phyloP scores from a whole-genome alignment of 2,888 invertebrate genomes.

The Petrolisthes cinctipes region DNA sequence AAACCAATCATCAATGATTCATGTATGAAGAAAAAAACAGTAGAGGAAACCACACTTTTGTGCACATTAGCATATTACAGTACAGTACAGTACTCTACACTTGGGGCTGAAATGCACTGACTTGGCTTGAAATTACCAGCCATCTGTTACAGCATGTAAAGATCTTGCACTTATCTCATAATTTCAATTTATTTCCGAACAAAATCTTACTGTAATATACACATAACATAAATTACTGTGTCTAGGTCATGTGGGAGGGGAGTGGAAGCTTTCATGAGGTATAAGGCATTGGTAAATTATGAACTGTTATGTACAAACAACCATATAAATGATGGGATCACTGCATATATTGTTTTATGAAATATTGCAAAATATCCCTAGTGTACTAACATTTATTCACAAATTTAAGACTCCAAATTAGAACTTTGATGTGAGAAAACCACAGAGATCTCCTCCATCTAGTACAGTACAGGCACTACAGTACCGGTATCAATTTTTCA shows the following conservation, averaged over 20 bases:
- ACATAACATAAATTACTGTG: background rate
- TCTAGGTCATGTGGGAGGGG: background rate
- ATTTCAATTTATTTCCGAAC: background rate
- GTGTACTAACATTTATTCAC: too few relatives aligned
- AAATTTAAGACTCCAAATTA: too few relatives aligned
- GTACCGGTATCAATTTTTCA: too few relatives aligned
- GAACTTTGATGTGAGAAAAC: too few relatives aligned
- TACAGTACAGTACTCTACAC: too few relatives aligned
- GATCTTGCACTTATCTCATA: background rate
- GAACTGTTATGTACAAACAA: background rate
- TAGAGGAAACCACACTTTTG: too few relatives aligned
- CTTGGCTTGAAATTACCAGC: background rate
- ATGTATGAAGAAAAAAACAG: too few relatives aligned
- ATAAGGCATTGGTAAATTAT: constrained; percentile 9
- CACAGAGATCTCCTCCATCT: too few relatives aligned
- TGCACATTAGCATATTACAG: too few relatives aligned
- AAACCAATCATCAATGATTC: too few relatives aligned
- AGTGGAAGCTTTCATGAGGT: constrained; percentile 20
- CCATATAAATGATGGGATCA: background rate
- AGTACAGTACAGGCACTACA: too few relatives aligned
- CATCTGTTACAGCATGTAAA: background rate
- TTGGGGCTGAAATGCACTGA: background rate
- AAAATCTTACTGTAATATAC: background rate
- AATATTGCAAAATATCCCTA: too few relatives aligned
- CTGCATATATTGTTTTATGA: background rate